phyloP scores from a whole-genome alignment of 1,140 invertebrate genomes.

The Zaprionus africanus region DNA sequence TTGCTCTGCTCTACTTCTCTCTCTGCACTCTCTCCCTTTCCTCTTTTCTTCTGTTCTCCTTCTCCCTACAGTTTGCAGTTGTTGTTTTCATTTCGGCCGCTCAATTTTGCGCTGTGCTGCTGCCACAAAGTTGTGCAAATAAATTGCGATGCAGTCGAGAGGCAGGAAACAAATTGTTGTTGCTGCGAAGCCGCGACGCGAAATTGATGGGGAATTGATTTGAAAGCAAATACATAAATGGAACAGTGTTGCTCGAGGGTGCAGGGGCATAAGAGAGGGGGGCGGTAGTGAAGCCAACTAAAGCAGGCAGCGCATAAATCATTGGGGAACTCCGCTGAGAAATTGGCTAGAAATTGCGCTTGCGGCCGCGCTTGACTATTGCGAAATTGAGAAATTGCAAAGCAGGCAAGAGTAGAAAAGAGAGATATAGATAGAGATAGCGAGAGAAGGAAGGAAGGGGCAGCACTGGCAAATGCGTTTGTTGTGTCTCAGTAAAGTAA shows the following conservation, averaged over 20 bases:
- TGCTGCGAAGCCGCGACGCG: constrained; percentile 62
- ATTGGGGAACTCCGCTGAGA: constrained; percentile 46
- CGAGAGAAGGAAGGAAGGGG: background rate
- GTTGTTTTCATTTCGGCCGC: constrained; percentile 47
- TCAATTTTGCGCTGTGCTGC: constrained; percentile 41
- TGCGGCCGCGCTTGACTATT: constrained; percentile 31
- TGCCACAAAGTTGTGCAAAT: constrained; percentile 62
- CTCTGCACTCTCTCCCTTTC: background rate
- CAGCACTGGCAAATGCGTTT: constrained; percentile 35
- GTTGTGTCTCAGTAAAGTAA: constrained; percentile 31
- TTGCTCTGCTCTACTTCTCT: constrained; percentile 42
- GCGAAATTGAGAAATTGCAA: constrained; percentile 44
- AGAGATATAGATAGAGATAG: too few species aligned
- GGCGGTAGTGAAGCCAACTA: constrained; percentile 29
- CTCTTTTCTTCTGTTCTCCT: constrained; percentile 36
- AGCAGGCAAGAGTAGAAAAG: background rate
- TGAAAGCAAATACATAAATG: constrained; percentile 82
- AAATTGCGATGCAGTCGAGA: constrained; percentile 70
- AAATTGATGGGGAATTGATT: constrained; percentile 82
- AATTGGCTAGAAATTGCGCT: constrained; percentile 52
- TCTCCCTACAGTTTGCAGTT: constrained; percentile 38
- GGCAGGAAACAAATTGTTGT: constrained; percentile 61
- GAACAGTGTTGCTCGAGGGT: constrained; percentile 23
- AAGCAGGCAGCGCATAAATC: constrained; percentile 49
- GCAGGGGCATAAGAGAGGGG: background rate